Conservation (phyloP, 2,797 vertebrate genomes). For the Pogoniulus pusillus region DNA sequence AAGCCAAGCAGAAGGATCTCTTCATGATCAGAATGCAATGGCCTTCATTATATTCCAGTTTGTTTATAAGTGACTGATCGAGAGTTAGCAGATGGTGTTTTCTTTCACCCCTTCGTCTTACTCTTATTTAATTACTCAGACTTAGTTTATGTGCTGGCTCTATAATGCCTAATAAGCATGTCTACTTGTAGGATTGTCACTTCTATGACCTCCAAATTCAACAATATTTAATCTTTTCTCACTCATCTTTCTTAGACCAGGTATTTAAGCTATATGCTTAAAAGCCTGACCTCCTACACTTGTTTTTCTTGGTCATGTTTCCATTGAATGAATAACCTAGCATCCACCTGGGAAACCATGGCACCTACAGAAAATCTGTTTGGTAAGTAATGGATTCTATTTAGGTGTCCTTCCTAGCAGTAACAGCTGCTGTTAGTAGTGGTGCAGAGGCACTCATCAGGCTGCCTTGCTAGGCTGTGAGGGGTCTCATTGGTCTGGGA, state of each 20-base stretch:
- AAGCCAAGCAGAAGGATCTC: slow-evolving; percentile 74
- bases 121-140: slow-evolving; percentile 76
- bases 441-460: not conserved
- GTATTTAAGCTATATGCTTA: not conserved
- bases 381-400: not conserved
- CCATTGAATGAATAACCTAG: not conserved
- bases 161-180: slow-evolving; percentile 48
- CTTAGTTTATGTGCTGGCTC: slow-evolving; percentile 65
- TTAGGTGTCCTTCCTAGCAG: not conserved
- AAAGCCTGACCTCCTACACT: not conserved
- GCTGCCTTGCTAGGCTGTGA: not conserved
- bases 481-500: not conserved
- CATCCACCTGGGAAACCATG: not conserved
- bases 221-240: slow-evolving; percentile 5
- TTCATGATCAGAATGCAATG: slow-evolving; percentile 79
- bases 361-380: not conserved
- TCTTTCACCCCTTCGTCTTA: slow-evolving; percentile 70
- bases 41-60: slow-evolving; percentile 76
- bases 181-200: slow-evolving; percentile 18
- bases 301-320: not conserved
- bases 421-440: not conserved
- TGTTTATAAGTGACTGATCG: slow-evolving; percentile 71
- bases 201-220: slow-evolving; percentile 25
- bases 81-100: slow-evolving; percentile 82
- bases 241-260: not conserved